phyloP scores from a whole-genome alignment of 2,888 invertebrate species.

The Drosophila buzzatii region DNA sequence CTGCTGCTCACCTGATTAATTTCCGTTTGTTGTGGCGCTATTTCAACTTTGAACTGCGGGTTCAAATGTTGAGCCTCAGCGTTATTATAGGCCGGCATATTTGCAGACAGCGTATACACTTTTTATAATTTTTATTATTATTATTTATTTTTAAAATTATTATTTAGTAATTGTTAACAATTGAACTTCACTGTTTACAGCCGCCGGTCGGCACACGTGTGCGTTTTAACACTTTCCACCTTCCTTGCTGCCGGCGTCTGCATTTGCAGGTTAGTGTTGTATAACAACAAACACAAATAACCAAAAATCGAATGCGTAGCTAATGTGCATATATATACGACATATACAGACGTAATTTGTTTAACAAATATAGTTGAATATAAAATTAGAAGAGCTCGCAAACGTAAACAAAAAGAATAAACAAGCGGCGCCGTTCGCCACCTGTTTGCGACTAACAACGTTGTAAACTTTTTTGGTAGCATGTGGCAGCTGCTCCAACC shows the following conservation, averaged over 20 bases:
- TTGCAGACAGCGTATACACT: constrained; percentile 21
- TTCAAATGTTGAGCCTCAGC: constrained; percentile 64
- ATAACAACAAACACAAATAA: constrained; percentile 44
- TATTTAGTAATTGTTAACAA: constrained; percentile 21
- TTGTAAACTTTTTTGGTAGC: constrained; percentile 38
- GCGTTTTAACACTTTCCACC: constrained; percentile 28
- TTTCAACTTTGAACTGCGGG: constrained; percentile 58
- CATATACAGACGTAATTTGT: constrained; percentile 26
- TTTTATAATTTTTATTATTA: constrained; percentile 4
- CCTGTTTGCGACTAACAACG: constrained; percentile 30
- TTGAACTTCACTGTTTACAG: constrained; percentile 21
- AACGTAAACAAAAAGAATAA: neutral
- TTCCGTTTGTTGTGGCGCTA: constrained; percentile 61
- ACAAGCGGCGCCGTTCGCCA: constrained; percentile 30
- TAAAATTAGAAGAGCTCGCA: neutral
- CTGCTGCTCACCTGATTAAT: constrained; percentile 63
- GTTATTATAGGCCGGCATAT: constrained; percentile 48
- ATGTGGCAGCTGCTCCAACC: constrained; percentile 15
- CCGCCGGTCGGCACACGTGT: constrained; percentile 30
- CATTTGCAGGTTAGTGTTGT: constrained; percentile 58
- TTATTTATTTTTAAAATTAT: neutral
- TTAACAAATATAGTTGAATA: constrained; percentile 29
- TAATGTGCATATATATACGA: neutral
- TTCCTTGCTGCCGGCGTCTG: constrained; percentile 33
- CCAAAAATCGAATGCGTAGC: constrained; percentile 19